phyloP scores from a whole-genome alignment of 2,888 invertebrate species.

The Drosophila anomalata region DNA sequence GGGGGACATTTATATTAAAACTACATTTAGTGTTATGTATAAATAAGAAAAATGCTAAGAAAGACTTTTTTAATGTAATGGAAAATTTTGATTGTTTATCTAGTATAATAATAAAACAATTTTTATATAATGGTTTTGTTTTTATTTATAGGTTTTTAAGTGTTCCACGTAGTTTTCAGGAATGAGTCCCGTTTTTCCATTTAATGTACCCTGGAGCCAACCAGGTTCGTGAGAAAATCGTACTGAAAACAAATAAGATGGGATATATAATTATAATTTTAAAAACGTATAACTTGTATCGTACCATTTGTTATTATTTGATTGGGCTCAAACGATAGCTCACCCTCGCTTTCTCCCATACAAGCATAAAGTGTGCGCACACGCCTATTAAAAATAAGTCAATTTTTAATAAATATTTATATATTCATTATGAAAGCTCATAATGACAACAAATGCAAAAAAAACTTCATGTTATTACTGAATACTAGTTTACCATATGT shows the following conservation, averaged over 20 bases:
- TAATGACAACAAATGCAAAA: too few species aligned
- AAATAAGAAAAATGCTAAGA: not conserved
- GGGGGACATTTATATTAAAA: too few species aligned
- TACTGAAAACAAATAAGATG: slow-evolving; percentile 85
- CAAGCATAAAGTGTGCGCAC: slow-evolving; percentile 98
- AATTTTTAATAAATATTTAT: not conserved
- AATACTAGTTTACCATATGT: too few species aligned
- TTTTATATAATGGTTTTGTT: not conserved
- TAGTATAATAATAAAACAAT: not conserved
- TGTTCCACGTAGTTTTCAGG: slow-evolving; percentile 98
- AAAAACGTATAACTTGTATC: slow-evolving; percentile 10
- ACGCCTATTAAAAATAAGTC: slow-evolving; percentile 85
- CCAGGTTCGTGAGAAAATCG: slow-evolving; percentile 97
- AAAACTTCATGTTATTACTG: too few species aligned
- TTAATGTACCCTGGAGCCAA: slow-evolving; percentile 97
- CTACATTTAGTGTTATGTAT: too few species aligned
- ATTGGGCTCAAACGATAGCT: slow-evolving; percentile 98
- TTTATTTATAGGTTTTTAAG: slow-evolving; percentile 82
- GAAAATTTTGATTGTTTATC: not conserved
- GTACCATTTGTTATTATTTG: slow-evolving; percentile 98
- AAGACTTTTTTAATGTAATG: not conserved
- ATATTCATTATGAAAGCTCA: too few species aligned
- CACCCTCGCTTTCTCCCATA: slow-evolving; percentile 97
- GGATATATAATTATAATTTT: not conserved
- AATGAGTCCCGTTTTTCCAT: slow-evolving; percentile 95